Conservation (phyloP, 2,888 invertebrate genomes). For the Lithophane socia region DNA sequence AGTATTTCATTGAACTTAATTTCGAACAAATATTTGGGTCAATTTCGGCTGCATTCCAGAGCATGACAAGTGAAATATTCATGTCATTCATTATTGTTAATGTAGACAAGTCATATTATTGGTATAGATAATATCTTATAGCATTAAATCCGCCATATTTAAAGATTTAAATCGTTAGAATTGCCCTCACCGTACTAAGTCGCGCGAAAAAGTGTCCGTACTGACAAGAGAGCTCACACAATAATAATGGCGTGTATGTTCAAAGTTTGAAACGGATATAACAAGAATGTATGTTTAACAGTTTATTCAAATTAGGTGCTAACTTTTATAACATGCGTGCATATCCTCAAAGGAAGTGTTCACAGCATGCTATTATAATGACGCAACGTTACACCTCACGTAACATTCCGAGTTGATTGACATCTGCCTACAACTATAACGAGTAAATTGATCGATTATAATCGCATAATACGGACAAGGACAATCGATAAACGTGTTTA, state of each 20-base stretch:
- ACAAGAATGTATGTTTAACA: conserved; percentile 41
- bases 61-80: not conserved
- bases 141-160: too few species aligned
- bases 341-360: conserved; percentile 52
- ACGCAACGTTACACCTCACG: conserved; percentile 33
- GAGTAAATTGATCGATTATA: conserved; percentile 60
- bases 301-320: conserved; percentile 39
- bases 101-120: not conserved
- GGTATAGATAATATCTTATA: not conserved
- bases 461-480: conserved; percentile 50
- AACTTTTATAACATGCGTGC: conserved; percentile 27
- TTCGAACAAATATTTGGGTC: conserved; percentile 44
- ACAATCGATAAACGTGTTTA: conserved; percentile 60
- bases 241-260: not conserved
- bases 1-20: conserved; percentile 56
- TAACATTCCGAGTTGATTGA: conserved; percentile 51
- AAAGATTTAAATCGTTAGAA: too few species aligned
- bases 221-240: too few species aligned
- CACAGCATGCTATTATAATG: conserved; percentile 15
- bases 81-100: conserved; percentile 2
- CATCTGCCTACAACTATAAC: conserved; percentile 50
- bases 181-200: too few species aligned
- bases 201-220: too few species aligned
- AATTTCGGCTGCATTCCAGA: conserved; percentile 37
- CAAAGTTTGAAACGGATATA: conserved; percentile 24